Percentiles rank a stretch among this genome's conserved stretches.
phyloP scores from a whole-genome alignment of 2,888 invertebrate species.

The Polydrusus tereticollis region DNA sequence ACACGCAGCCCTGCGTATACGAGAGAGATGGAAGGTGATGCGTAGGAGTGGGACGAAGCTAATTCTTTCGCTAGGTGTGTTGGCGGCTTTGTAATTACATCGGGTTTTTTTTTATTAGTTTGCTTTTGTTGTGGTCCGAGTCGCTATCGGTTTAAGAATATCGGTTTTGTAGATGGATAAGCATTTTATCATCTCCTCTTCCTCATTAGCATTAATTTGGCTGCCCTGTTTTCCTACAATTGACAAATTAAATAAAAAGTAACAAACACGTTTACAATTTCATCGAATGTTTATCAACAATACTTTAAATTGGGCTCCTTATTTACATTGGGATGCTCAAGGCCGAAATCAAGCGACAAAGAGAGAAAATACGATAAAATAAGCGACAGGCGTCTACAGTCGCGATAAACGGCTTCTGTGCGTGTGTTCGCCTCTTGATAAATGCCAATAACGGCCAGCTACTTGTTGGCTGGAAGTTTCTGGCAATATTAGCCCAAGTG shows the following conservation, averaged over 20 bases:
- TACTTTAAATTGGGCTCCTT: slow-evolving; percentile 1
- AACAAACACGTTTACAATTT: neutral
- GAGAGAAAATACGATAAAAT: slow-evolving; percentile 40
- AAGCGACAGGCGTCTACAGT: slow-evolving; percentile 46
- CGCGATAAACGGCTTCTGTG: slow-evolving; percentile 49
- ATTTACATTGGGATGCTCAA: slow-evolving; percentile 27
- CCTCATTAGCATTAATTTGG: neutral
- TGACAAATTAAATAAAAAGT: neutral
- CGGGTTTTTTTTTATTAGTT: slow-evolving; percentile 31
- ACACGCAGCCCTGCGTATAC: slow-evolving; percentile 37
- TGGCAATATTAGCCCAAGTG: slow-evolving; percentile 27
- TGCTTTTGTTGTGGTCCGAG: slow-evolving; percentile 31
- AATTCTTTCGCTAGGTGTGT: slow-evolving; percentile 38
- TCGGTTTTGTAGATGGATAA: no score
- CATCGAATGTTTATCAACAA: slow-evolving; percentile 7
- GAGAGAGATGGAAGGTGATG: slow-evolving; percentile 19
- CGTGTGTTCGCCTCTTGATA: slow-evolving; percentile 48
- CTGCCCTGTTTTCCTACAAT: no score
- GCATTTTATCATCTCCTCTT: no score
- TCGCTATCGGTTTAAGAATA: neutral
- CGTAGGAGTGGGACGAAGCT: slow-evolving; percentile 23
- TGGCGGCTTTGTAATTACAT: slow-evolving; percentile 31
- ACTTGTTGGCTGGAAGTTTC: slow-evolving; percentile 39
- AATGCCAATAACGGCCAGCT: slow-evolving; percentile 47
- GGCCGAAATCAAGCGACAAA: slow-evolving; percentile 38